phyloP scores from a whole-genome alignment of 1,140 invertebrate genomes.

The Bilobella aurantiaca region DNA sequence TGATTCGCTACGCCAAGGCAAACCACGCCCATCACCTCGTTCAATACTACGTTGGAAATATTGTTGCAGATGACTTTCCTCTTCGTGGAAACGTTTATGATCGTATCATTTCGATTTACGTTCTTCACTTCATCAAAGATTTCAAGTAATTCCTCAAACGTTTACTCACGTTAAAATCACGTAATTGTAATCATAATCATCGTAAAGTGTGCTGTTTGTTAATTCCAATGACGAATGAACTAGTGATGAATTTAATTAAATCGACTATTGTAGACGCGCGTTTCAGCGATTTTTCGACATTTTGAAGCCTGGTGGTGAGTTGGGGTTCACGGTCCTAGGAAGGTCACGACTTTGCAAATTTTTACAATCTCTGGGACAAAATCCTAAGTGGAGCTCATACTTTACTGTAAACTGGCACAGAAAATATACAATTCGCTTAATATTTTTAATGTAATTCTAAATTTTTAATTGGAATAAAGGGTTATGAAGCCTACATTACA shows the following conservation, averaged over 20 bases:
- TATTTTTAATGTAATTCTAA: too few relatives aligned
- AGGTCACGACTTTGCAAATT: neutral
- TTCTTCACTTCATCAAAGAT: constrained; percentile 15
- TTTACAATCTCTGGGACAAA: neutral
- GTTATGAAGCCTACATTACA: too few relatives aligned
- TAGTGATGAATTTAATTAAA: neutral
- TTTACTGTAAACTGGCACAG: neutral
- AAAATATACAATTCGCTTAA: too few relatives aligned
- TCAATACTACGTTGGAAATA: neutral
- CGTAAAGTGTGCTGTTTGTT: too few relatives aligned
- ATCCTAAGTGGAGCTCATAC: neutral
- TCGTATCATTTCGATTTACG: constrained; percentile 10
- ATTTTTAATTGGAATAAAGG: too few relatives aligned
- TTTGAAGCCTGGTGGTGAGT: neutral
- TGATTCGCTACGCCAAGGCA: constrained; percentile 4
- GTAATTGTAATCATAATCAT: too few relatives aligned
- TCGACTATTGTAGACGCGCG: too few relatives aligned
- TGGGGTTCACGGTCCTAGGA: neutral
- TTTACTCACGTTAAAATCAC: too few relatives aligned
- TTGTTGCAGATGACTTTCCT: neutral
- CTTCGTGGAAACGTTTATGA: neutral
- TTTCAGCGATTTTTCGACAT: neutral
- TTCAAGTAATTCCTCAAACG: neutral
- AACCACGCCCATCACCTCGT: constrained; percentile 4
- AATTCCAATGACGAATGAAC: too few relatives aligned